phyloP scores from a whole-genome alignment of 2,888 invertebrate species.

The Teleogryllus oceanicus region DNA sequence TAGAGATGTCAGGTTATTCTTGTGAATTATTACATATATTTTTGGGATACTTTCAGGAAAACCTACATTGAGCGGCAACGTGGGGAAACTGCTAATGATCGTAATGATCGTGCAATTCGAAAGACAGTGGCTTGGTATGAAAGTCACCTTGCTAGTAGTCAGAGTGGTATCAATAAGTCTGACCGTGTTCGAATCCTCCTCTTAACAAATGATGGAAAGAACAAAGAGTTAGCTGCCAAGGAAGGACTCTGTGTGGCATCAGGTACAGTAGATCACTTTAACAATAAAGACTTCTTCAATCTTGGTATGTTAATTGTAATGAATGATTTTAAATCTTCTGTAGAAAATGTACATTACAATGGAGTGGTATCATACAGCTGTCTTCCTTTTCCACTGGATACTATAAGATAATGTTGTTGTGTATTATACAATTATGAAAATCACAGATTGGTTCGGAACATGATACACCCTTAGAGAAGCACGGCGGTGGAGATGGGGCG shows the following conservation, averaged over 20 bases:
- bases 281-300: not conserved
- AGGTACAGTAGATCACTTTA: not conserved
- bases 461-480: too few relatives aligned
- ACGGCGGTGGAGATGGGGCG: too few relatives aligned
- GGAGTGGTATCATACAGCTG: too few relatives aligned
- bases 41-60: slow-evolving; percentile 56
- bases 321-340: not conserved
- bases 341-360: too few relatives aligned
- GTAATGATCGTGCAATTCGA: slow-evolving; percentile 88
- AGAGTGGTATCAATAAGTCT: slow-evolving; percentile 38
- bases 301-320: not conserved
- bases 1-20: too few relatives aligned
- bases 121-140: slow-evolving; percentile 79
- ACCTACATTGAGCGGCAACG: slow-evolving; percentile 80
- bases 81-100: slow-evolving; percentile 81
- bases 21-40: too few relatives aligned
- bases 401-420: too few relatives aligned
- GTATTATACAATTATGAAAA: too few relatives aligned
- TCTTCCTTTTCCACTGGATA: too few relatives aligned
- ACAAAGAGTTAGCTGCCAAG: slow-evolving; percentile 65
- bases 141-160: slow-evolving; percentile 58
- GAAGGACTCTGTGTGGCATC: slow-evolving; percentile 56
- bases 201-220: slow-evolving; percentile 79
- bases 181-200: slow-evolving; percentile 63
- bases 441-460: too few relatives aligned